These are phyloP conservation scores for Centropus unirufus DNA, from an alignment of 2,113 vertebrate genomes.

Conservation along the genomic window DNA sequence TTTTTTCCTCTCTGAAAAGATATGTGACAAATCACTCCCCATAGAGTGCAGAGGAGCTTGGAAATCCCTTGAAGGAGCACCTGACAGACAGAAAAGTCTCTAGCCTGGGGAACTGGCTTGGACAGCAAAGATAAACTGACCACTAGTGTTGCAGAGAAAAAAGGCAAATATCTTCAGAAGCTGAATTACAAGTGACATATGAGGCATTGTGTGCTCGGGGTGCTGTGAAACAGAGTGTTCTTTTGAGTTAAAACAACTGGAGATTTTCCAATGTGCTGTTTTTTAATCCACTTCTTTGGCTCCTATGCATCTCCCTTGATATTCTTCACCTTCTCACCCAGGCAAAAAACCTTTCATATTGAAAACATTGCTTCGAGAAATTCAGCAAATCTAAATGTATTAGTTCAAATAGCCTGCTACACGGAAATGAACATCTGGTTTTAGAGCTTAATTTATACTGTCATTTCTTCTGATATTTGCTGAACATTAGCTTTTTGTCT, in stretches of 20 bases:
- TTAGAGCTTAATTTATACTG: neutral
- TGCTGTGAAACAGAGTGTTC: neutral
- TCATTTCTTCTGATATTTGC: neutral
- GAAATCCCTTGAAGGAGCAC: neutral
- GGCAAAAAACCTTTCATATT: neutral
- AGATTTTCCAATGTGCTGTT: neutral
- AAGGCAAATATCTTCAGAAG: neutral
- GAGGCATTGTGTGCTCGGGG: neutral
- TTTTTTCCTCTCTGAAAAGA: neutral
- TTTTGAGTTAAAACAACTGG: neutral
- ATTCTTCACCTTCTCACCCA: neutral
- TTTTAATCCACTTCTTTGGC: neutral
- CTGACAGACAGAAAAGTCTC: neutral
- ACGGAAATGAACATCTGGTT: neutral
- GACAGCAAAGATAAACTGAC: neutral
- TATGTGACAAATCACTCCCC: neutral
- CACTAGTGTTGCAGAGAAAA: neutral
- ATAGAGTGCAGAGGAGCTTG: neutral
- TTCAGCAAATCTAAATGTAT: constrained; percentile 29
- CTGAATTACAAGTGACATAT: neutral
- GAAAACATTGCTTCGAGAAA: constrained; percentile 33
- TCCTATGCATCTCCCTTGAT: neutral
- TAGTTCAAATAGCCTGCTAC: neutral
- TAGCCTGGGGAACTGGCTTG: neutral
- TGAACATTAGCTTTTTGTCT: neutral